Evolutionary conservation across 2,113 vertebrate species (phyloP).

Genomic region (Pomatostomus ruficeps): DNA sequence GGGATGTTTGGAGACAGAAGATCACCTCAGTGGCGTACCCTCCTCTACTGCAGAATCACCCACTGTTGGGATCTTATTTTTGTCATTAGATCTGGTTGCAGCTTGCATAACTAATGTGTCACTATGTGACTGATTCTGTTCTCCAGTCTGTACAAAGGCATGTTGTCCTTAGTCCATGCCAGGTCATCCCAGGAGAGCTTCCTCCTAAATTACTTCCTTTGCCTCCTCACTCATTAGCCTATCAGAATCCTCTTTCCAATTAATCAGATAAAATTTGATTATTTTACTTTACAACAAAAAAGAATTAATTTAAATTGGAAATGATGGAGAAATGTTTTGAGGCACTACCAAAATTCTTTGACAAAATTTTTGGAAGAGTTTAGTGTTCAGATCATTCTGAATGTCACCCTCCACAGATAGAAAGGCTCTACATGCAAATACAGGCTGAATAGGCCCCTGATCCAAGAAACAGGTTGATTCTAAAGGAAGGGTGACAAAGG

Average conservation of each 20-base stretch:
- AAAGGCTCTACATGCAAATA: too few species aligned
- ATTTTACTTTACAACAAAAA: neutral
- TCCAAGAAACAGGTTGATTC: neutral
- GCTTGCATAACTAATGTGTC: neutral
- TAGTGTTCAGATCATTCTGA: neutral
- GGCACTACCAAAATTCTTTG: neutral
- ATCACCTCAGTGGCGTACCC: accelerated
- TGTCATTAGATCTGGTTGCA: neutral
- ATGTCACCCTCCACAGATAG: neutral
- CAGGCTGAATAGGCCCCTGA: neutral
- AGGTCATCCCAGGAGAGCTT: neutral
- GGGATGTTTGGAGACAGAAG: neutral
- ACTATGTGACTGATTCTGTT: neutral
- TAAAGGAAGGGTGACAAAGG: neutral
- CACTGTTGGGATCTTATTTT: neutral
- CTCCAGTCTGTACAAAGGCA: neutral
- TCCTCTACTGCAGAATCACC: neutral
- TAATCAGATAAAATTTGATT: neutral
- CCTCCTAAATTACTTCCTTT: neutral
- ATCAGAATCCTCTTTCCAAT: neutral
- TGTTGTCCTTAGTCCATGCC: accelerated
- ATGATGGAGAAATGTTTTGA: neutral
- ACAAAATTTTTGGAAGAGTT: neutral
- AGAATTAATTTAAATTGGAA: neutral
- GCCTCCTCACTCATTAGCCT: neutral